Conservation (phyloP, 2,797 vertebrate genomes). For the Coilia nasus region DNA sequence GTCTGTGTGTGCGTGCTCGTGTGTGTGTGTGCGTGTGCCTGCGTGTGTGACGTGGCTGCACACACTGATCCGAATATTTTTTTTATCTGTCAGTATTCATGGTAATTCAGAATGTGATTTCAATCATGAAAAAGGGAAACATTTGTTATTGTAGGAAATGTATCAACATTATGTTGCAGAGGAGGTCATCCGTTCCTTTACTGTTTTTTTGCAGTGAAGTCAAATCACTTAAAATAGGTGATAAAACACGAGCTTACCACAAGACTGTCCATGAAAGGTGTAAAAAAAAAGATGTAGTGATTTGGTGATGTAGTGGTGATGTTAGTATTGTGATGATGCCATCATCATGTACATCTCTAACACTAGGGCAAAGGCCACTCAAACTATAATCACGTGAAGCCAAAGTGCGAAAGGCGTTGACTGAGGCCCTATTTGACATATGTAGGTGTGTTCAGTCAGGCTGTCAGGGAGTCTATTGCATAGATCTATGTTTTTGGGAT, state of each 20-base stretch:
- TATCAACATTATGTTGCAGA: background rate
- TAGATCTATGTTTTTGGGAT: too few species aligned
- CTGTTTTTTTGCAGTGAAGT: background rate
- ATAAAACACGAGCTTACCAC: background rate
- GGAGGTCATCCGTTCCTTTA: background rate
- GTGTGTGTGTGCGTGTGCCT: background rate
- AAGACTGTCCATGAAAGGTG: background rate
- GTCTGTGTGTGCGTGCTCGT: slow-evolving; percentile 47
- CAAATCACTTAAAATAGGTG: background rate
- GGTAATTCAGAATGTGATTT: too few species aligned
- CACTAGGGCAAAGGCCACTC: background rate
- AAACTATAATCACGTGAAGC: background rate
- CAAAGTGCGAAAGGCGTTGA: background rate
- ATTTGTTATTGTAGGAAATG: too few species aligned
- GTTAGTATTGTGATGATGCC: background rate
- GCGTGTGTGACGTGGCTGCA: too few species aligned
- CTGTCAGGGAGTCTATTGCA: too few species aligned
- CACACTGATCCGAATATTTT: too few species aligned
- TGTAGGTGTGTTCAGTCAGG: background rate
- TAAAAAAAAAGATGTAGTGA: background rate
- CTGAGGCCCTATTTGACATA: background rate
- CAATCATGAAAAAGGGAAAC: background rate
- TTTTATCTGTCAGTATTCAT: too few species aligned
- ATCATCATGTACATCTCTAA: background rate
- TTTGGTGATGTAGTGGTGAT: background rate